Evolutionary conservation across 2,797 vertebrate species (phyloP).

Genomic region (Tiaroga cobitis): DNA sequence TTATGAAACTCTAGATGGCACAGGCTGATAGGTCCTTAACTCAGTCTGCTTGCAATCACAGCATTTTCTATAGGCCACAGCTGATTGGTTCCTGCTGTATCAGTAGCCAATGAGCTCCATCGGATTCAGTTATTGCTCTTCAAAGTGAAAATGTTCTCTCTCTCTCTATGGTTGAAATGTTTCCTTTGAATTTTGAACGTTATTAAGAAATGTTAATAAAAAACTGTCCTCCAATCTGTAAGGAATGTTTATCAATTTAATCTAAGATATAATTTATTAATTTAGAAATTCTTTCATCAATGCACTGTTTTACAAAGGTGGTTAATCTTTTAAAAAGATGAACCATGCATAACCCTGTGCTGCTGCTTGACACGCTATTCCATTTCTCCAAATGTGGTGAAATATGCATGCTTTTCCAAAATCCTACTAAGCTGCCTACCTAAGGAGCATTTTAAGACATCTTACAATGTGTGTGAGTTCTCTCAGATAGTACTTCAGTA

Average conservation of each 20-base stretch:
- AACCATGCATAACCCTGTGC: not conserved
- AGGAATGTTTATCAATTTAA: not conserved
- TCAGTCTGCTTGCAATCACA: too few species aligned
- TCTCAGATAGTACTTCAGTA: not conserved
- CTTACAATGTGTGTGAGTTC: not conserved
- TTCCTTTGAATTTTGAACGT: not conserved
- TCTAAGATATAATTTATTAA: not conserved
- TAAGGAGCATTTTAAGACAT: not conserved
- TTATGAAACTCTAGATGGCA: too few species aligned
- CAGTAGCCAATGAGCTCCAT: too few species aligned
- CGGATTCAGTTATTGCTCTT: not conserved
- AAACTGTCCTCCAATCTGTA: not conserved
- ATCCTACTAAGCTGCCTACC: not conserved
- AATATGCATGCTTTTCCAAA: not conserved
- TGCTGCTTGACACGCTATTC: not conserved
- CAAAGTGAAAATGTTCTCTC: not conserved
- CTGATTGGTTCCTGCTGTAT: too few species aligned
- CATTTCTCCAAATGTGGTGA: not conserved
- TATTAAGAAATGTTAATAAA: constrained; percentile 9
- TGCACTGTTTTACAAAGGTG: not conserved
- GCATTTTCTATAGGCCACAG: too few species aligned
- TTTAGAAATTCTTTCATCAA: not conserved
- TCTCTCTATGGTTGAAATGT: not conserved
- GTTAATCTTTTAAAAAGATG: constrained; percentile 8
- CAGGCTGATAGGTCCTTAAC: too few species aligned